phyloP scores from a whole-genome alignment of 64 coral and sea anemone genomes.

The Exaiptasia diaphana region DNA sequence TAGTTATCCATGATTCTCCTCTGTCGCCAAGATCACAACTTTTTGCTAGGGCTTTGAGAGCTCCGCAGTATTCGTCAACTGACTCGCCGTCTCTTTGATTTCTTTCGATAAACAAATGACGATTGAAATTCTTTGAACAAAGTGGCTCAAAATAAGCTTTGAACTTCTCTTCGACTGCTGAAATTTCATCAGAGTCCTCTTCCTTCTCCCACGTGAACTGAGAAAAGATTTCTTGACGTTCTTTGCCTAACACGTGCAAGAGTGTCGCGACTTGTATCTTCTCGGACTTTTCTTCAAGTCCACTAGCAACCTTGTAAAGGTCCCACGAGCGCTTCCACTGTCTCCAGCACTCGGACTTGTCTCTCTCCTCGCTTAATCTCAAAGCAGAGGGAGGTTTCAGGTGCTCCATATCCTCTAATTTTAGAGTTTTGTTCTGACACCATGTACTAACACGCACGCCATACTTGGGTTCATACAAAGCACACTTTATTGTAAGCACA shows the following conservation, averaged over 20 bases:
- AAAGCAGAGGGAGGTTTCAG: conserved; percentile 41
- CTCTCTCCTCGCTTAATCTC: conserved; percentile 25
- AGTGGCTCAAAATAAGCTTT: conserved; percentile 45
- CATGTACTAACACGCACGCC: background rate
- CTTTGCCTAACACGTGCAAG: conserved; percentile 42
- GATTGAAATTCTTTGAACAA: conserved; percentile 55
- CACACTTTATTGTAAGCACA: too few species aligned
- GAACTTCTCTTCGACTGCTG: conserved; percentile 28
- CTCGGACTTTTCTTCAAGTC: conserved; percentile 16
- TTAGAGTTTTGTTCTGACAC: conserved; percentile 15
- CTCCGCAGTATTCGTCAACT: conserved; percentile 38
- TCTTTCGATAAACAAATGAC: conserved; percentile 50
- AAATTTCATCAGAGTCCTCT: conserved; percentile 27
- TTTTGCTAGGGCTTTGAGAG: conserved; percentile 10
- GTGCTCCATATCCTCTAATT: conserved; percentile 27
- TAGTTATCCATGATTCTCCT: conserved; percentile 51
- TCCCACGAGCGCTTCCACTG: conserved; percentile 39
- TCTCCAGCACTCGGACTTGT: conserved; percentile 56
- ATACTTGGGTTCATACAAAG: too few species aligned
- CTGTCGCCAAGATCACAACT: conserved; percentile 14
- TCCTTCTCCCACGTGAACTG: conserved; percentile 32
- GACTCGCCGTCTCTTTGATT: conserved; percentile 40
- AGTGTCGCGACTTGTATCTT: conserved; percentile 29
- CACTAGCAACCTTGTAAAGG: conserved; percentile 47
- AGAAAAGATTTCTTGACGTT: conserved; percentile 49